Evolutionary conservation across 2,797 vertebrate genomes (phyloP).

Genomic region (Ptychobarbus kaznakovi): DNA sequence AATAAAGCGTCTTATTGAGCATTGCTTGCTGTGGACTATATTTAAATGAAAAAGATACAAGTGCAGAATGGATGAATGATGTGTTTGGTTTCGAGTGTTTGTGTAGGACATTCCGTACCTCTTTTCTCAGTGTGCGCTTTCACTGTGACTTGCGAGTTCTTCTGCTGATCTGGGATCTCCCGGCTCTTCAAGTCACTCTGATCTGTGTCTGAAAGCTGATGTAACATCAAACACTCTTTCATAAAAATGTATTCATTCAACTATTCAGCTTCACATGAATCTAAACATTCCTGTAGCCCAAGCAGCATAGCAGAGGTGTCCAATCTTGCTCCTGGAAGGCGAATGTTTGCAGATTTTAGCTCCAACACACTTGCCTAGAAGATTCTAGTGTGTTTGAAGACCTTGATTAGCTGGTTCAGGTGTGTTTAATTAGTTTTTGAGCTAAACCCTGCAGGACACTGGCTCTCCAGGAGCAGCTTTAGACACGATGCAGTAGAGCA

Average conservation of each 20-base stretch:
- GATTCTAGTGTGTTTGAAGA: background rate
- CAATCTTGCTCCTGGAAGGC: background rate
- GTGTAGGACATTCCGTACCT: conserved; percentile 37
- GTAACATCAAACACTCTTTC: conserved; percentile 12
- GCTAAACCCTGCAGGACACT: background rate
- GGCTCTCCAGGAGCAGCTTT: background rate
- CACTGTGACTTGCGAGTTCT: conserved; percentile 32
- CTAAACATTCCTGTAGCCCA: background rate
- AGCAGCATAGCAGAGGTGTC: background rate
- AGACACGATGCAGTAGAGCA: background rate
- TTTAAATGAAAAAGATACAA: conserved; percentile 10
- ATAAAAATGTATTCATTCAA: conserved; percentile 15
- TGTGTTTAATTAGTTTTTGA: background rate
- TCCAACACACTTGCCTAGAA: background rate
- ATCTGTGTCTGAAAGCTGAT: conserved; percentile 53
- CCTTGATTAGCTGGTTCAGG: background rate
- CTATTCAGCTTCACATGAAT: background rate
- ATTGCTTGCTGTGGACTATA: background rate
- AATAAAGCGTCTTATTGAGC: background rate
- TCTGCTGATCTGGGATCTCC: conserved; percentile 48
- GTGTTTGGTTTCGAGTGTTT: conserved; percentile 2
- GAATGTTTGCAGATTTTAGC: background rate
- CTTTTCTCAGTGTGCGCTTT: conserved; percentile 48
- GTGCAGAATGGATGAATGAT: background rate
- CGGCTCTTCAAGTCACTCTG: conserved; percentile 50